Conservation (phyloP, 2,113 vertebrate species). For the Myotis lucifugus region DNA sequence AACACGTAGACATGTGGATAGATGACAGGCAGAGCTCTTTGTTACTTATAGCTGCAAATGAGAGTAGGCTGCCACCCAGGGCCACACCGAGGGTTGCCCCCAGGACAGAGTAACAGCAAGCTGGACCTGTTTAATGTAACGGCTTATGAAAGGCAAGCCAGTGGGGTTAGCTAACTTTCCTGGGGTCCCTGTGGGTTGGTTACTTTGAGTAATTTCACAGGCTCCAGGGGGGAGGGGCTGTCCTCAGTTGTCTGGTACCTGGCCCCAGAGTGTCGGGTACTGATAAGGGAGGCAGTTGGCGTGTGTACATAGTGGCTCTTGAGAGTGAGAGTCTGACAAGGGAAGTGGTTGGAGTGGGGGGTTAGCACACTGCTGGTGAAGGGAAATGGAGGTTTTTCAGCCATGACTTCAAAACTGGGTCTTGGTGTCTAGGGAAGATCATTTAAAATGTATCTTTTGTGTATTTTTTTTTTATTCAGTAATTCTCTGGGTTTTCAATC, state of each 20-base stretch:
- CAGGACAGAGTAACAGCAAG: neutral
- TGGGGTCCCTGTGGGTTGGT: neutral
- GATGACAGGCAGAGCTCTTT: neutral
- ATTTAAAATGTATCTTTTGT: neutral
- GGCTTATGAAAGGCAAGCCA: neutral
- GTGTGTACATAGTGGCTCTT: too few relatives aligned
- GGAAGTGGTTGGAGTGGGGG: neutral
- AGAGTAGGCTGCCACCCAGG: neutral
- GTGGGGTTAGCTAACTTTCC: neutral
- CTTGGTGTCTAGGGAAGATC: neutral
- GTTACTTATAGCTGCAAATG: neutral
- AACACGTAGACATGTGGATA: neutral
- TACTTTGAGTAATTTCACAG: neutral
- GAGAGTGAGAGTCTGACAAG: neutral
- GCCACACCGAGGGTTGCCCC: neutral
- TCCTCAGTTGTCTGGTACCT: neutral
- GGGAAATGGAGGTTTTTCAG: conserved; percentile 16
- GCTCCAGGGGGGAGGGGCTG: neutral
- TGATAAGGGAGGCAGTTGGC: neutral
- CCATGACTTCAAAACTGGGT: neutral
- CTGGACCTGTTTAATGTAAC: neutral
- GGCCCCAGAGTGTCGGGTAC: neutral
- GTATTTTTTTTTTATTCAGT: neutral
- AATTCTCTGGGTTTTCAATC: neutral
- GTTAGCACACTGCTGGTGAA: neutral